Conservation (phyloP, 2,888 invertebrate species). For the Camponotus fellah region DNA sequence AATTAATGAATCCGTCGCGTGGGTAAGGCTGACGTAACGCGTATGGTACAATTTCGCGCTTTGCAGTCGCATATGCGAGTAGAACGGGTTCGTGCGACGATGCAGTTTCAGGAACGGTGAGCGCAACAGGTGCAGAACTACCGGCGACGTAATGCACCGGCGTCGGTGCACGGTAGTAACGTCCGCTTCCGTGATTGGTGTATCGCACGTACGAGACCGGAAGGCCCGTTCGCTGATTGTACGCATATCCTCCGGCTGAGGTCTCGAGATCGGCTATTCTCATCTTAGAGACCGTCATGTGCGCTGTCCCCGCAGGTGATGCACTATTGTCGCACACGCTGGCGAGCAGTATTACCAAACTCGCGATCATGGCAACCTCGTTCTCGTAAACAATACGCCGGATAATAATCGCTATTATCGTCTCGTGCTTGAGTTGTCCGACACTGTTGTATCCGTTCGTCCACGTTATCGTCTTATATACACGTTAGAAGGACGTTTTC, state of each 20-base stretch:
- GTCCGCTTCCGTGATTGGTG: constrained; percentile 80
- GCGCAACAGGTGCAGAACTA: constrained; percentile 71
- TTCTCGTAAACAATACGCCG: constrained; percentile 2
- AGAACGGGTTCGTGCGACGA: constrained; percentile 67
- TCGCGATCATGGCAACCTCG: constrained; percentile 35
- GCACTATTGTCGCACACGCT: constrained; percentile 31
- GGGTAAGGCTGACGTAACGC: constrained; percentile 46
- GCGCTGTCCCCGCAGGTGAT: constrained; percentile 51
- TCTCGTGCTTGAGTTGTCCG: constrained; percentile 36
- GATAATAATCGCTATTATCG: constrained; percentile 13
- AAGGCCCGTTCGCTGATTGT: constrained; percentile 77
- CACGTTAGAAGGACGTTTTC: constrained; percentile 60
- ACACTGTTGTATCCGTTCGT: constrained; percentile 59
- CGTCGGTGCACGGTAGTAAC: constrained; percentile 75
- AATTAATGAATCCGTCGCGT: constrained; percentile 58
- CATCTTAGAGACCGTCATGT: constrained; percentile 86
- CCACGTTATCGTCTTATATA: constrained; percentile 68
- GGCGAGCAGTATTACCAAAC: constrained; percentile 19
- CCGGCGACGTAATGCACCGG: constrained; percentile 75
- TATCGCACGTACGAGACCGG: constrained; percentile 82
- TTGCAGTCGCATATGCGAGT: constrained; percentile 61
- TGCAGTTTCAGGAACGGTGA: constrained; percentile 59
- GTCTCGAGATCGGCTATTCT: constrained; percentile 88
- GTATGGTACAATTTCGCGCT: constrained; percentile 41
- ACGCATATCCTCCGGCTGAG: constrained; percentile 88